Evolutionary conservation across 2,888 invertebrate species (phyloP).

Genomic region (Spisula subtruncata): DNA sequence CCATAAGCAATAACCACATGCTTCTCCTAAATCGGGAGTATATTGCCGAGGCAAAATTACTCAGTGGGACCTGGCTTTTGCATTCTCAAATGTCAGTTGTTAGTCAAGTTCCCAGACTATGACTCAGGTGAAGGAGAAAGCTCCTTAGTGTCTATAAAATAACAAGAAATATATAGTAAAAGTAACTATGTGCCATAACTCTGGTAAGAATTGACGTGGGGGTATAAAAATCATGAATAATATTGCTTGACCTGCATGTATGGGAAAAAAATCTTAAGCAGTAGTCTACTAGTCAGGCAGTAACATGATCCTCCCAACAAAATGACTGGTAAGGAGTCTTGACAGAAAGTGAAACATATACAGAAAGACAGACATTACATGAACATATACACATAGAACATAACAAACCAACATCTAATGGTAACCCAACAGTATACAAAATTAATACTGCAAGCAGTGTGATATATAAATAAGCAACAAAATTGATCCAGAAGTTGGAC

Average conservation of each 20-base stretch:
- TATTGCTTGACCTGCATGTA: no score
- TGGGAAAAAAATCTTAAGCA: no score
- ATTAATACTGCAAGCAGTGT: neutral
- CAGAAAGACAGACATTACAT: neutral
- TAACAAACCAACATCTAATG: neutral
- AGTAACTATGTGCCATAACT: no score
- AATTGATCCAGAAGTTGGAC: neutral
- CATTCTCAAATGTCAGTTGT: no score
- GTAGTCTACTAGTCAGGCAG: neutral
- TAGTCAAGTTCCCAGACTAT: no score
- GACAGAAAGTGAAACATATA: neutral
- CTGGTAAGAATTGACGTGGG: no score
- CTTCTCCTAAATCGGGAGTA: no score
- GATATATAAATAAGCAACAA: neutral
- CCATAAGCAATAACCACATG: no score
- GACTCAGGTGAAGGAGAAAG: no score
- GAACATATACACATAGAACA: neutral
- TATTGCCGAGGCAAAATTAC: no score
- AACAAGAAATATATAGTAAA: neutral
- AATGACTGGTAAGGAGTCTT: neutral
- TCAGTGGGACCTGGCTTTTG: no score
- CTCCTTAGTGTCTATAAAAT: neutral
- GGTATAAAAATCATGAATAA: no score
- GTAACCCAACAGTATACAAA: neutral
- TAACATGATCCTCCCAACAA: neutral